These are phyloP conservation scores for Cryptocephalus primarius DNA, from an alignment of 2,888 invertebrate species.

Conservation along the genomic window DNA sequence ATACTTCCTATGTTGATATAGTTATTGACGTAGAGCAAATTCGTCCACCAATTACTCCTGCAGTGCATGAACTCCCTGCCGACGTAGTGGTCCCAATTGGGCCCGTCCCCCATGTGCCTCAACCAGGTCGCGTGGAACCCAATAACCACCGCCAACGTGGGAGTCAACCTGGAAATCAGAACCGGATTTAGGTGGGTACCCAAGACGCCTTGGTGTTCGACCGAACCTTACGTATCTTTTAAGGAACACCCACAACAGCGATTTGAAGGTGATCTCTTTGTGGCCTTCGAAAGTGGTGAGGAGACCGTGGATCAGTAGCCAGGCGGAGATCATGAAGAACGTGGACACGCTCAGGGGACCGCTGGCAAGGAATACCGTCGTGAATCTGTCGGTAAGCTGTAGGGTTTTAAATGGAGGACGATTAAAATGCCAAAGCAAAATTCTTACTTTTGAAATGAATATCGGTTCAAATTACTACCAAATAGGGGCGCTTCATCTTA, in stretches of 20 bases:
- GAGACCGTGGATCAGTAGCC: conserved; percentile 24
- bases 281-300: conserved; percentile 10
- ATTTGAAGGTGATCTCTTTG: conserved; percentile 9
- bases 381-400: conserved; percentile 10
- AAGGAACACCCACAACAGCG: conserved; percentile 15
- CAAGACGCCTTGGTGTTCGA: too few relatives aligned
- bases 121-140: conserved; percentile 21
- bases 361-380: conserved; percentile 26
- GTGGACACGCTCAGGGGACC: conserved; percentile 30
- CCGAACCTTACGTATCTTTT: conserved; percentile 21
- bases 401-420: neutral
- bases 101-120: conserved; percentile 19
- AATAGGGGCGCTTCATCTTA: too few relatives aligned
- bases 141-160: conserved; percentile 16
- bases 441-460: too few relatives aligned
- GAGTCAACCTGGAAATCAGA: conserved; percentile 20
- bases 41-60: conserved; percentile 24
- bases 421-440: neutral
- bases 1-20: conserved; percentile 18
- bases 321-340: conserved; percentile 30
- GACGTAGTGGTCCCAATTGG: conserved; percentile 20
- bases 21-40: conserved; percentile 24
- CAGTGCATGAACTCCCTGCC: conserved; percentile 20
- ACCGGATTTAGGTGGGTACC: neutral
- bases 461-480: too few relatives aligned